Percentiles rank a stretch among this genome's conserved stretches.
phyloP scores from a whole-genome alignment of 2,113 vertebrate genomes.

The Rhinopomastus cyanomelas region DNA sequence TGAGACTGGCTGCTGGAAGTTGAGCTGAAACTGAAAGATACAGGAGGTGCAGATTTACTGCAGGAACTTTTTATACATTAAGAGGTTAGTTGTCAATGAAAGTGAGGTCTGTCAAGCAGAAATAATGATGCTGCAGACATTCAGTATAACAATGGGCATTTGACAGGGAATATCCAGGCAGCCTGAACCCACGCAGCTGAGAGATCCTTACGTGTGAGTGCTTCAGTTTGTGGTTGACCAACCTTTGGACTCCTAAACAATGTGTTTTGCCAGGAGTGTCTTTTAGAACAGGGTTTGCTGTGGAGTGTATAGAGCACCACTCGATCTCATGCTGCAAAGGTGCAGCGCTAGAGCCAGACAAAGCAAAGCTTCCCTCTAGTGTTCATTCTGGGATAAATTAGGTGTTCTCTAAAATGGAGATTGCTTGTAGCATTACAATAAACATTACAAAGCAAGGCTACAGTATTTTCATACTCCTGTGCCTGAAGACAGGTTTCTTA shows the following conservation, averaged over 20 bases:
- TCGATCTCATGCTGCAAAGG: not conserved
- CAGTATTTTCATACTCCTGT: not conserved
- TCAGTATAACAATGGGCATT: not conserved
- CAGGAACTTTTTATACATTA: not conserved
- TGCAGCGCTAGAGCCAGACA: not conserved
- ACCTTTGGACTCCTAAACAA: not conserved
- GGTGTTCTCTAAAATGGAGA: not conserved
- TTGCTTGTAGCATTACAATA: not conserved
- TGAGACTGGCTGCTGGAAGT: not conserved
- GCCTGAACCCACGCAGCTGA: not conserved
- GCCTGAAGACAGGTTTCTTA: not conserved
- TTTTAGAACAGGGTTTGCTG: not conserved
- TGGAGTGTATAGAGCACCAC: not conserved
- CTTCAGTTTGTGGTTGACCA: not conserved
- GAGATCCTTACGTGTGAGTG: not conserved
- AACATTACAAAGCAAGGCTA: not conserved
- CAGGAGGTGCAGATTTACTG: not conserved
- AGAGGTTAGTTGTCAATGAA: not conserved
- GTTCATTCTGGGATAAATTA: constrained; percentile 6
- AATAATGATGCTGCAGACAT: not conserved
- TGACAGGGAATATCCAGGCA: not conserved
- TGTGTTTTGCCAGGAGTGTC: not conserved
- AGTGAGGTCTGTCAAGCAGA: not conserved
- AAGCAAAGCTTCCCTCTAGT: constrained; percentile 60
- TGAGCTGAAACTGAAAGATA: not conserved